These are phyloP conservation scores for Pollicipes pollicipes DNA, from an alignment of 1,140 invertebrate species.

Conservation along the genomic window DNA sequence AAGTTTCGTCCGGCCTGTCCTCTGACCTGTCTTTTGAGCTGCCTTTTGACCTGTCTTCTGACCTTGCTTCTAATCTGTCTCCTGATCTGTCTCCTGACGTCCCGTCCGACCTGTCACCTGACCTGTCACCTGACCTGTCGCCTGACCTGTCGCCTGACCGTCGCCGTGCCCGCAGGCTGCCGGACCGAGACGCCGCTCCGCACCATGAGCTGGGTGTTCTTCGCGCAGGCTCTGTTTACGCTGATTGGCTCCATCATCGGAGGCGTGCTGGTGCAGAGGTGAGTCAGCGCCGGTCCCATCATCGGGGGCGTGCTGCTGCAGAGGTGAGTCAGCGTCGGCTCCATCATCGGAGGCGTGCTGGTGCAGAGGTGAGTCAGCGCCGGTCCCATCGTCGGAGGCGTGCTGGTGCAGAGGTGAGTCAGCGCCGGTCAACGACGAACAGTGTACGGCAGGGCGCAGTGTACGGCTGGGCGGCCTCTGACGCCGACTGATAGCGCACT, in stretches of 20 bases:
- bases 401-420: not conserved
- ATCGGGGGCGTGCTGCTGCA: not conserved
- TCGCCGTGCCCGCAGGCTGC: slow-evolving; percentile 22
- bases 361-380: not conserved
- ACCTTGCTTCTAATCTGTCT: too few species aligned
- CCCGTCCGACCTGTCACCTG: too few species aligned
- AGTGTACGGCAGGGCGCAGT: too few species aligned
- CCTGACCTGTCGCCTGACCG: too few species aligned
- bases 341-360: slow-evolving; percentile 24
- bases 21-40: too few species aligned
- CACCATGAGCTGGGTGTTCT: slow-evolving; percentile 34
- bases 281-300: slow-evolving; percentile 12
- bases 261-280: slow-evolving; percentile 30
- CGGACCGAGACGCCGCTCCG: slow-evolving; percentile 28
- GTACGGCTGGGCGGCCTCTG: too few species aligned
- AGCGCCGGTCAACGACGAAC: too few species aligned
- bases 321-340: not conserved
- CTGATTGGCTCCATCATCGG: slow-evolving; percentile 31
- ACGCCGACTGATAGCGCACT: too few species aligned
- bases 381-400: not conserved
- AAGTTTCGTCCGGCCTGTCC: too few species aligned
- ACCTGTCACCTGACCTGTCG: too few species aligned
- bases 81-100: too few species aligned
- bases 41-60: too few species aligned
- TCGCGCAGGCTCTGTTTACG: slow-evolving; percentile 32